Evolutionary conservation across 2,113 vertebrate species (phyloP), one percentile per base, ranked within the genome.

Genomic region (Oenanthe melanoleuca): DNA sequence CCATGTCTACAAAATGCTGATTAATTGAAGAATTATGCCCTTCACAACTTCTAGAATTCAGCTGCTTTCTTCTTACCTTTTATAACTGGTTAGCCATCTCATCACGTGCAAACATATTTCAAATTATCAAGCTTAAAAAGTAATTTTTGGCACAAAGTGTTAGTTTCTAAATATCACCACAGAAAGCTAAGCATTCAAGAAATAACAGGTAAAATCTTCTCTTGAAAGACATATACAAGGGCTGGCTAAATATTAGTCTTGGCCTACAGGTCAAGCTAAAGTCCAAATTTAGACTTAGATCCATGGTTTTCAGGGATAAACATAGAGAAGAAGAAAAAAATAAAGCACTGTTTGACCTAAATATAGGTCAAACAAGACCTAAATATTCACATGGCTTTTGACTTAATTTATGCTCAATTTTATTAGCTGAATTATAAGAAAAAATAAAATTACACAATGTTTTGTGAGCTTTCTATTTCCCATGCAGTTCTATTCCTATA

Each of bases 41-140:
- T 56, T 29, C 31, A n/a, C n/a, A 79, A 33, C 6, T 50, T 22
- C 16, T 25, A 34, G 64, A 86, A 65, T 9, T 55, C 69, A 71
- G 2, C 4, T 26, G 7, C 6, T 55, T 90, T 79, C 53, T 95
- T 71, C 26, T 31, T 12, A 72, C 11, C 2, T 2, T 0, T 64
- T 80, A 5, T 34, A 50, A 63, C 3, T 34, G 8, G 7, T 9
- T 67, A 19, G 22, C 8, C 20, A 53, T 56, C 25, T 81, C 34
- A 63, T 70, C 18, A 50, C 0, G 1, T 38, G 23, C 0, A 6
- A 34, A 3, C 4, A 25, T 8, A 65, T 69, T 79, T 77, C 21
- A 83, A 80, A 71, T 5, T 56, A 53, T 38, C 11, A 50, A 11
- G 81, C 14, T 57, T 78, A 15, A 14, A 86, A 73, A 6, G 20